Evolutionary conservation across 2,797 vertebrate species (phyloP), one percentile per base, ranked within the genome.

Genomic region (Silurus aristotelis): DNA sequence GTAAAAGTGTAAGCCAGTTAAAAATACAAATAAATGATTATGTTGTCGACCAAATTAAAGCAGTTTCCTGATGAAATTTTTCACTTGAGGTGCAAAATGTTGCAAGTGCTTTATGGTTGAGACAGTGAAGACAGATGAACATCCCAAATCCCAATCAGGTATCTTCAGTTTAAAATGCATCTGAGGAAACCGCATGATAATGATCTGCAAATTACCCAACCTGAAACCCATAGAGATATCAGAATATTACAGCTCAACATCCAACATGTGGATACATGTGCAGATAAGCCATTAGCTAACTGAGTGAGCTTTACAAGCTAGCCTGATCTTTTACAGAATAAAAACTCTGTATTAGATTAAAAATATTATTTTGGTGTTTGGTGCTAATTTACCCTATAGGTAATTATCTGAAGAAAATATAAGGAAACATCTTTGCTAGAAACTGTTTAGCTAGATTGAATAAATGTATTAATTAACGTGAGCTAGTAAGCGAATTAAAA

Each of bases 181-280:
- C 17, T 55, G 63, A 31, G 63, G 52, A 70, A 70, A 82, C 19
- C 20, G 19, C 3, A 52, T 60, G 80, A 82, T 82, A 82, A 82
- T 43, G 80, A 82, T 82, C 80, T 82, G 66, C 55, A 82, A 82
- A 82, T 82, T 71, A 82, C 80, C 67, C 55, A 46, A 82, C 55
- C 67, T 0, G 25, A 71, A 82, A 82, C 52, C 67, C 27, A 6
- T 10, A 13, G 52, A 71, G 80, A 71, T 71, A 58, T 58, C 64
- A 31, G 52, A 5, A 43, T 71, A 60, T 82, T 55, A 71, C 67
- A 71, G 80, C 66, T 71, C 55, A 71, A 82, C 20, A 82, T 80
- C 61, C 61, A 52, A 66, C 78, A 52, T 31, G 78, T 66, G 60
- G 5, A 66, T 52, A 52, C 61, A 55, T 22, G 63, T 19, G 52